phyloP scores from a whole-genome alignment of 2,888 invertebrate genomes.

The Lithosia quadra region DNA sequence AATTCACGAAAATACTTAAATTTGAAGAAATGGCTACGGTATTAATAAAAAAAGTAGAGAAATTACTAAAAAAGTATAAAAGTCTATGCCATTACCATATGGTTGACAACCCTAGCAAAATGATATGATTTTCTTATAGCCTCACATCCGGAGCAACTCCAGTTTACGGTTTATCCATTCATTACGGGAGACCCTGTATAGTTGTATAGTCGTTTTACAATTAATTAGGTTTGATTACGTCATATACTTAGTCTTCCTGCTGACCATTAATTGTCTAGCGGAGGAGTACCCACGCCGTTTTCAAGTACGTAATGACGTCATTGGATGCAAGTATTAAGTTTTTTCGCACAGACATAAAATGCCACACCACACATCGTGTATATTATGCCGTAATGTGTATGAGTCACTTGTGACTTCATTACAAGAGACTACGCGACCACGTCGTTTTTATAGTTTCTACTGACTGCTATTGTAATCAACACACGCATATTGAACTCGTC shows the following conservation, averaged over 20 bases:
- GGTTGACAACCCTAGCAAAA: too few species aligned
- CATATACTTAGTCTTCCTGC: slow-evolving; percentile 11
- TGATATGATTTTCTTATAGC: too few species aligned
- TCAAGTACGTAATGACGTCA: slow-evolving; percentile 27
- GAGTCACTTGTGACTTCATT: slow-evolving; percentile 49
- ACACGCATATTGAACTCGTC: slow-evolving; percentile 33
- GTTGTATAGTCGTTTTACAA: too few species aligned
- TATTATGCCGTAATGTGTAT: slow-evolving; percentile 27
- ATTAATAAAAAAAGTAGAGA: too few species aligned
- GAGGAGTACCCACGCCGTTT: background rate
- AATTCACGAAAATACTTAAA: too few species aligned
- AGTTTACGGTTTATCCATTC: too few species aligned
- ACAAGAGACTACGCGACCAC: slow-evolving; percentile 21
- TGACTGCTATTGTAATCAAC: slow-evolving; percentile 30
- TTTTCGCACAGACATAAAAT: slow-evolving; percentile 21
- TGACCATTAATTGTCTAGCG: background rate
- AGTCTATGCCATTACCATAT: too few species aligned
- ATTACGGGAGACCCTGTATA: too few species aligned
- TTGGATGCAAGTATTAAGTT: slow-evolving; percentile 23
- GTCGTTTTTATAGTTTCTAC: slow-evolving; percentile 22
- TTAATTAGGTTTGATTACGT: background rate
- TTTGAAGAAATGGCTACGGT: too few species aligned
- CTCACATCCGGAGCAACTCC: too few species aligned
- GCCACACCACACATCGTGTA: slow-evolving; percentile 15
- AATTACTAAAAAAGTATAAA: too few species aligned